phyloP scores from a whole-genome alignment of 2,113 vertebrate genomes.

The Orientallactaga bullata region DNA sequence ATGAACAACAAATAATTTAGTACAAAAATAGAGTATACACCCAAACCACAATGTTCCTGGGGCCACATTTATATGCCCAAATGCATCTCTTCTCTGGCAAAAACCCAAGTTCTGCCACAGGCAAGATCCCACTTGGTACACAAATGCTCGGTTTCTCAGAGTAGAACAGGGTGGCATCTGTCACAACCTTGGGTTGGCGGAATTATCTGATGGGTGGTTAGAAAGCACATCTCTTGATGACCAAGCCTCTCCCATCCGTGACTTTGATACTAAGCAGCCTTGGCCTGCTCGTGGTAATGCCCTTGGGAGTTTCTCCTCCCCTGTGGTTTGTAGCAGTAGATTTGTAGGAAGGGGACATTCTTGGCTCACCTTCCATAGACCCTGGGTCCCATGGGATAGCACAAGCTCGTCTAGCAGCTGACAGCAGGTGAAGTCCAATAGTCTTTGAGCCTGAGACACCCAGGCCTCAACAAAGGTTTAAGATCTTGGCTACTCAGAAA shows the following conservation, averaged over 20 bases:
- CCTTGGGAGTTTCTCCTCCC: background rate
- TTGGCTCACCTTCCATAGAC: background rate
- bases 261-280: background rate
- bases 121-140: background rate
- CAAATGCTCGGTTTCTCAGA: background rate
- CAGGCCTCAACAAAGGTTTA: background rate
- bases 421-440: background rate
- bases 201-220: background rate
- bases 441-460: background rate
- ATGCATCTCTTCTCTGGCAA: fast-evolving
- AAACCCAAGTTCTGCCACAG: fast-evolving
- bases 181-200: background rate
- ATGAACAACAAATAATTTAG: background rate
- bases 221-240: background rate
- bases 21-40: background rate
- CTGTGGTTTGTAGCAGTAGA: background rate
- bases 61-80: background rate
- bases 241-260: background rate
- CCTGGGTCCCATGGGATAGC: background rate
- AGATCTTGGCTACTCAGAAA: background rate
- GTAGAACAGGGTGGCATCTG: background rate
- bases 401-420: background rate
- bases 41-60: too few relatives aligned
- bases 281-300: background rate
- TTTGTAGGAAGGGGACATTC: background rate